Base-by-base conservation (phyloP, 2,888 invertebrate genomes). In the Labia minor region DNA sequence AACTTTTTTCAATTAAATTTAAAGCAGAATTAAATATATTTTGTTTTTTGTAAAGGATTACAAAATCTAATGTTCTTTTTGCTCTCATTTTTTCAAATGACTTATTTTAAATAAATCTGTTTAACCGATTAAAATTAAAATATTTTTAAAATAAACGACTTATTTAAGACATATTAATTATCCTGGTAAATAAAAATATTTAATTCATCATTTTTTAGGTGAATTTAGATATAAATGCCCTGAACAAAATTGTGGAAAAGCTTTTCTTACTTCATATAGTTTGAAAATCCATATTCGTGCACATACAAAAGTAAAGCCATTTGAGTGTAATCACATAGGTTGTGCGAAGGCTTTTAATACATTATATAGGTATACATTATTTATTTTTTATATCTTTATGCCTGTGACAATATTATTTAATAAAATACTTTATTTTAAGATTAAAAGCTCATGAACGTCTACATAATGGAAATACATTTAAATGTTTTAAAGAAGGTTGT, bases 281-380 rank as follows among this genome's bases (percentile, higher is more conserved):
- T 80, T 95, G 71, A 95, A 95, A 81, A 94, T 95, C 73, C 96
- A 96, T 78, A 87, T 93, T 70, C 83, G 95, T 71, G 94, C 95
- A 49, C 96, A 96, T 77, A 95, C 95, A 0, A 93, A 95, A 80
- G 82, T 85, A 68, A 95, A 94, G 81, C 95, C 95, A 0, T 96
- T 94, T 76, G 87, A 88, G 74, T 96, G 96, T 78, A 85, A 84
- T 71, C 86, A 88, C 68, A 82, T 81, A 68, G 89, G 87, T 68
- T 96, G 95, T 80, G 88, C 88, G 73, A 95, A 95, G 80, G 92
- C 94, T 63, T 96, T 95, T 80, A 95, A 94, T 77, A 96, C 95
- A 67, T 82, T 95, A 66, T 96, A 96, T 81, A 89, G 92, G 86
- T 88, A 73, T 76, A 77, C 75, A 68, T 19, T 62, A 18, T 26